Evolutionary conservation across 2,113 vertebrate genomes (phyloP), one percentile per base, ranked within the genome.

Genomic region (Xiphorhynchus elegans): DNA sequence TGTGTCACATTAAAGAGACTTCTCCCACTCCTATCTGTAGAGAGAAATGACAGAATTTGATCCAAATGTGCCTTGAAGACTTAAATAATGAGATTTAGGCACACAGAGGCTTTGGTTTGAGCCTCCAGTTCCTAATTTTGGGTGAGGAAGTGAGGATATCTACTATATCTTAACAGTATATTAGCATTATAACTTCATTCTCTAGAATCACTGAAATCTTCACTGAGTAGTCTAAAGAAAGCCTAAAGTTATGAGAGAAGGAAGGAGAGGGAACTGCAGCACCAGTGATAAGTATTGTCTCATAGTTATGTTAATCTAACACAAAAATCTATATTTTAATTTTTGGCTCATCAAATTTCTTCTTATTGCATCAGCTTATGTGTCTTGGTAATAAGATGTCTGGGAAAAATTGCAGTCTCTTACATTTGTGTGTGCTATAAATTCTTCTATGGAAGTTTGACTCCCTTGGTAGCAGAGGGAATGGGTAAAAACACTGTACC

Each of bases 11-110:
- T 40, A 40, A 75, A 89, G 59, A 78, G 62, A 29, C 42, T 94
- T 96, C 85, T 94, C 92, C 95, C 83, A 93, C 90, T 96, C 83
- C n/a, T 88, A 2, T 83, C 79, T 76, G 63, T 31, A 70, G 47
- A 79, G 63, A 50, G 64, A 69, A 94, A 44, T 46, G 88, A 70
- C 79, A 93, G 63, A 66, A 81, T 86, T 92, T 80, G 59, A 90
- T 90, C 68, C 39, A 39, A 92, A 67, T 70, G 69, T 75, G 56
- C 73, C 68, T 87, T 25, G 18, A 72, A 81, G 47, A 52, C 35
- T 88, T 89, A 63, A 83, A 66, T 69, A 66, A 87, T 67, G 35
- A 92, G 26, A 39, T 56, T 69, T 25, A 67, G 64, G 62, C 37
- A 33, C 20, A 19, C 33, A 68, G 58, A 80, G 21, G 29, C 82